phyloP scores from a whole-genome alignment of 2,888 invertebrate genomes.

The Isoperla grammatica region DNA sequence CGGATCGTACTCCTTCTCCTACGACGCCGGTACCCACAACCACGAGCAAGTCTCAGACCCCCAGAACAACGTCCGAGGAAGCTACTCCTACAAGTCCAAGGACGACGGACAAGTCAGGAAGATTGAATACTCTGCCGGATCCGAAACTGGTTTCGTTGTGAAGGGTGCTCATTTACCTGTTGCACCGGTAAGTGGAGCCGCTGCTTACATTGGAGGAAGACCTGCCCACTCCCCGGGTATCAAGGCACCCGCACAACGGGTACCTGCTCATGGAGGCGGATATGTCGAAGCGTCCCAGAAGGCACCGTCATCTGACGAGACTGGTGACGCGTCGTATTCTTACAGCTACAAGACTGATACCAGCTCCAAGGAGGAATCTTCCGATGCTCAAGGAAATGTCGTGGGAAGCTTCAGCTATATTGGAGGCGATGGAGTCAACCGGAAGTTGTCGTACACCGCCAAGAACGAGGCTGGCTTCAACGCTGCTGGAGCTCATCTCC shows the following conservation, averaged over 20 bases:
- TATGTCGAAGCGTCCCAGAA: conserved; percentile 31
- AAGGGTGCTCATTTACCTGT: conserved; percentile 39
- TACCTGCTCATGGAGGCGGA: conserved; percentile 33
- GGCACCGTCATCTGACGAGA: not conserved
- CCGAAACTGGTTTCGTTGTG: not conserved
- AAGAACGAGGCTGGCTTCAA: conserved; percentile 22
- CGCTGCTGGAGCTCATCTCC: conserved; percentile 33
- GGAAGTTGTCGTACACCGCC: conserved; percentile 31
- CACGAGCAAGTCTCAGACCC: conserved; percentile 30
- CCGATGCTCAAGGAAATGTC: conserved; percentile 32
- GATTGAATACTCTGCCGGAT: conserved; percentile 27
- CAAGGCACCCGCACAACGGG: conserved; percentile 33
- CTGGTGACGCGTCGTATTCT: conserved; percentile 33
- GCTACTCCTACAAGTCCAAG: conserved; percentile 34
- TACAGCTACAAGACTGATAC: conserved; percentile 32
- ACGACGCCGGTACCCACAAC: conserved; percentile 37
- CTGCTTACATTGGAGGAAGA: conserved; percentile 32
- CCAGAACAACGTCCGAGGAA: conserved; percentile 32
- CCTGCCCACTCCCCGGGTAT: conserved; percentile 29
- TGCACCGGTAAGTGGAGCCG: conserved; percentile 34
- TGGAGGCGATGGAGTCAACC: conserved; percentile 28
- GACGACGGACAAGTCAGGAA: conserved; percentile 32
- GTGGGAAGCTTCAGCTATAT: conserved; percentile 33
- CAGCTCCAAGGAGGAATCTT: conserved; percentile 27
- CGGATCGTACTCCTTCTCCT: conserved; percentile 38